Evolutionary conservation across 2,113 vertebrate genomes (phyloP), one percentile per base, ranked within the genome.

Genomic region (Phycodurus eques): DNA sequence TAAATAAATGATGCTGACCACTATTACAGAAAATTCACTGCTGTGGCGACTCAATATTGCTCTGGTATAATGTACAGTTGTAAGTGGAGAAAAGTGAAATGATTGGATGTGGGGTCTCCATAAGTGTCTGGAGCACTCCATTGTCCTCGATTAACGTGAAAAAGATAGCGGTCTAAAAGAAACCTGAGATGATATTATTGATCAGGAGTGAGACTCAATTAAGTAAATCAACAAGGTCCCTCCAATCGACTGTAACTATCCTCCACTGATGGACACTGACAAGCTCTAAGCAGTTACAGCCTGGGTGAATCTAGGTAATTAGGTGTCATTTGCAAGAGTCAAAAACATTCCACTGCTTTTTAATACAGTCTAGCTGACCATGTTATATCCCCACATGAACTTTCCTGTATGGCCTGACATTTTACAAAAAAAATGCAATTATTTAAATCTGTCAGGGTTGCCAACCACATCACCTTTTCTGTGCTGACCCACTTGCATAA

Each of bases 111-210:
- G 20, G 70, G 64, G 33, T 70, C 68, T 65, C 46, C 57, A 53
- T 59, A 79, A 88, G 86, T 79, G 78, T 77, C 61, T 20, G 1
- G 60, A 73, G 81, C 11, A 77, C 82, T 72, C 9, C 9, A 31
- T 68, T 82, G 64, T 67, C 4, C 56, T 80, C 11, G 43, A 80
- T 87, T 85, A 82, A 84, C 72, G 68, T 69, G 70, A 43, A 63
- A 79, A 66, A 71, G 80, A 75, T 68, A 51, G 67, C 70, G 42
- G 56, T 70, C 71, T 72, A 39, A 83, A 71, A 80, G 62, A 60
- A 61, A 79, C 73, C 61, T 72, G 57, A 75, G 72, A 77, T 70
- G 78, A 75, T 82, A 84, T 88, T 81, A 84, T 88, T 67, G 81
- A 84, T 85, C 82, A 75, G 14, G 43, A 68, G 59, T 13, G 61